Evolutionary conservation across 2,888 invertebrate genomes (phyloP), one percentile per base, ranked within the genome.

Genomic region (Chymomyza caudatula): DNA sequence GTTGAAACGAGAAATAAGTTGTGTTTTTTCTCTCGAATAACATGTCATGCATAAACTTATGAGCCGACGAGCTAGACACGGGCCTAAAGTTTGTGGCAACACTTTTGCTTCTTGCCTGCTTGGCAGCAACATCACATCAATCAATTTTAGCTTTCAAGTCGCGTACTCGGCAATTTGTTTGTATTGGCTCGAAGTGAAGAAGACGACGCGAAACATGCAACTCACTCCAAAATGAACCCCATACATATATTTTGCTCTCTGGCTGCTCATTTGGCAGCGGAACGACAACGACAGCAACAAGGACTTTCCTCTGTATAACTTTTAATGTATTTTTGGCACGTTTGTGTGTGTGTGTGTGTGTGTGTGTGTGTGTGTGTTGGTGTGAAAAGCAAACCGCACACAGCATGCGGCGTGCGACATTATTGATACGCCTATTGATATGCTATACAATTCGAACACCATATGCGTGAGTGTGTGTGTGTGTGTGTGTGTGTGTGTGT

Each of bases 111-210:
- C 44, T 22, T 15, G 71, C 64, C 65, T 78, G n/a, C n/a, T n/a
- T n/a, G n/a, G n/a, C n/a, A n/a, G n/a, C n/a, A n/a, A 77, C 64
- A 78, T 67, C 73, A 79, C 84, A 79, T 81, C 82, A 78, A 84
- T 81, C 81, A 83, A 78, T 84, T 81, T 83, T 82, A 62, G 77
- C 77, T 84, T 84, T 80, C 83, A 80, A 80, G 83, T 84, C 83
- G 83, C 83, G 83, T 84, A 85, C 85, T 70, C 74, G 70, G 83
- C 85, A 84, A 84, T 84, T 84, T 84, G 83, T 84, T 84, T 84
- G 82, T 84, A 77, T 84, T 51, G 51, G 1, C 19, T 20, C 22
- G 20, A 17, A 17, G 54, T 58, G 37, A 60, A 81, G 84, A 80
- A 82, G 77, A 78, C 70, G 63, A 64, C 78, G 83, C 54, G 29